These are phyloP conservation scores for Rhabdophis nuchalis DNA, from an alignment of 2,797 vertebrate species.

Conservation along the genomic window DNA sequence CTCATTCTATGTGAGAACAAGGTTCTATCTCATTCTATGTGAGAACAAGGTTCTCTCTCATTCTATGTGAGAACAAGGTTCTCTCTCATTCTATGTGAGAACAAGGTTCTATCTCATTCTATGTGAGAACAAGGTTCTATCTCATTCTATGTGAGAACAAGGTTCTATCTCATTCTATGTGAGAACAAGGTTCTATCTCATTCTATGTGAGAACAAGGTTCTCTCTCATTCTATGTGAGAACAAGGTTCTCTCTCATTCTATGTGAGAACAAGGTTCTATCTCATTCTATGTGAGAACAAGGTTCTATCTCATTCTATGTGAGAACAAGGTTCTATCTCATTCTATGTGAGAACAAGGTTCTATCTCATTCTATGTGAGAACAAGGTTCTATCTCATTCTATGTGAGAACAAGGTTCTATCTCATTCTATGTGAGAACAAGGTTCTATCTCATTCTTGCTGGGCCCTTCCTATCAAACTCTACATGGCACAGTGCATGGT, in stretches of 20 bases:
- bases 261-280: background rate
- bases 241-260: too few relatives aligned
- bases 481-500: background rate
- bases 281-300: too few relatives aligned
- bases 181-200: too few relatives aligned
- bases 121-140: too few relatives aligned
- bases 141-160: background rate
- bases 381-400: background rate
- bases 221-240: too few relatives aligned
- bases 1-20: too few relatives aligned
- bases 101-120: background rate
- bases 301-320: too few relatives aligned
- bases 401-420: too few relatives aligned
- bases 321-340: background rate
- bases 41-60: background rate
- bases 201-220: background rate
- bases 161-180: too few relatives aligned
- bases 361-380: background rate
- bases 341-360: too few relatives aligned
- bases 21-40: too few relatives aligned
- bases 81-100: background rate
- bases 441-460: background rate
- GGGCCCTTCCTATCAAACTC: background rate
- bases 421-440: background rate
- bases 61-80: too few relatives aligned